Evolutionary conservation across 2,113 vertebrate genomes (phyloP).

Genomic region (Penelope pileata): DNA sequence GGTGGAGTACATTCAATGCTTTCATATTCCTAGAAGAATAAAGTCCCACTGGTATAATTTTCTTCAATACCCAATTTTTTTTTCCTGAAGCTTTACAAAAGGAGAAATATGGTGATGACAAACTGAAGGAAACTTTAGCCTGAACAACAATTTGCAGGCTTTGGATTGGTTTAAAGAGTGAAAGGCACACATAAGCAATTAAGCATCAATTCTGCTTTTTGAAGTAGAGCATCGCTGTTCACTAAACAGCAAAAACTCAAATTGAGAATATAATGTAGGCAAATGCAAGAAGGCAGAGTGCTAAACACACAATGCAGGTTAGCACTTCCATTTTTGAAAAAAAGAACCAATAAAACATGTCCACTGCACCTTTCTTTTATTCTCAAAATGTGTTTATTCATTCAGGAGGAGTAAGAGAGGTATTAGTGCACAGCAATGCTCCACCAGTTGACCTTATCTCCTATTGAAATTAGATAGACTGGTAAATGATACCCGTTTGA

Average conservation of each 20-base stretch:
- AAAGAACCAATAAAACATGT: not conserved
- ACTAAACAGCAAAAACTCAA: not conserved
- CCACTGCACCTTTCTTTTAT: not conserved
- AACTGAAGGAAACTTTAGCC: not conserved
- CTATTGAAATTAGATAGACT: not conserved
- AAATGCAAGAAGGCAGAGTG: not conserved
- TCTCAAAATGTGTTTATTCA: not conserved
- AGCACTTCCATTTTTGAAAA: not conserved
- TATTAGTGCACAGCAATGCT: not conserved
- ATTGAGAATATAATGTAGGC: not conserved
- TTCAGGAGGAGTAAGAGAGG: not conserved
- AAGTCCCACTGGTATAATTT: constrained; percentile 4
- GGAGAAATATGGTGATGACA: not conserved
- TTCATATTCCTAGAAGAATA: constrained; percentile 78
- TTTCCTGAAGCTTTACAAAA: not conserved
- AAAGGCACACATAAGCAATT: not conserved
- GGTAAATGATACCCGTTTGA: not conserved
- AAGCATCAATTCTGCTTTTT: not conserved
- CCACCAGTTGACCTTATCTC: not conserved
- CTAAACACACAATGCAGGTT: not conserved
- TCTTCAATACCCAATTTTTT: constrained; percentile 8
- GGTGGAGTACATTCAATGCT: constrained; percentile 79
- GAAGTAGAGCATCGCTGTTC: not conserved
- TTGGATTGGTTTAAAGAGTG: not conserved
- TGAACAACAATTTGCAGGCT: not conserved